phyloP scores from a whole-genome alignment of 2,888 invertebrate genomes.

The Agelastica alni region DNA sequence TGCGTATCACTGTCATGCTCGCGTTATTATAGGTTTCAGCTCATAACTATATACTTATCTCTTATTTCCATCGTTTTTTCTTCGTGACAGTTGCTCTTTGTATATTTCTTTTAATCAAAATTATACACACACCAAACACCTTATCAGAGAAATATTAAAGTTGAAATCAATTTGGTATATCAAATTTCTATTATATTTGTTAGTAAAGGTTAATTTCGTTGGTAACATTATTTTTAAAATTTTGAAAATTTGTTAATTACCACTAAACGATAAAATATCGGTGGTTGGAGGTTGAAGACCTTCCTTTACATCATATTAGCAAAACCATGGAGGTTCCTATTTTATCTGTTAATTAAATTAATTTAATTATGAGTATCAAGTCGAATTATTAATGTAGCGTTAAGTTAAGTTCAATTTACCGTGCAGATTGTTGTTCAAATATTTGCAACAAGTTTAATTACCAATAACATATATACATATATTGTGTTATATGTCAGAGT shows the following conservation, averaged over 20 bases:
- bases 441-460: constrained; percentile 33
- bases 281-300: no score
- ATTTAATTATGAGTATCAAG: constrained; percentile 27
- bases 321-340: no score
- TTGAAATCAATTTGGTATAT: no score
- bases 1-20: constrained; percentile 22
- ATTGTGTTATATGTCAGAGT: constrained; percentile 6
- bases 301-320: no score
- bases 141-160: no score
- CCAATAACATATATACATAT: constrained; percentile 26
- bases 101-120: constrained; percentile 24
- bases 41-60: constrained; percentile 30
- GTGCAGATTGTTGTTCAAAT: constrained; percentile 33
- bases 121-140: no score
- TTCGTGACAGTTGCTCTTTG: no score
- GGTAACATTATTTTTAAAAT: not conserved
- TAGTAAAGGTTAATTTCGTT: no score
- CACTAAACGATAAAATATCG: no score
- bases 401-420: constrained; percentile 33
- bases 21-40: constrained; percentile 24
- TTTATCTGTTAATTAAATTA: constrained; percentile 12
- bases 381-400: constrained; percentile 31
- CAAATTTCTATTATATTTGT: no score
- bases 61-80: constrained; percentile 7
- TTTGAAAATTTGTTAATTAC: no score